Conservation (phyloP, 2,797 vertebrate genomes). For the Clamator glandarius region DNA sequence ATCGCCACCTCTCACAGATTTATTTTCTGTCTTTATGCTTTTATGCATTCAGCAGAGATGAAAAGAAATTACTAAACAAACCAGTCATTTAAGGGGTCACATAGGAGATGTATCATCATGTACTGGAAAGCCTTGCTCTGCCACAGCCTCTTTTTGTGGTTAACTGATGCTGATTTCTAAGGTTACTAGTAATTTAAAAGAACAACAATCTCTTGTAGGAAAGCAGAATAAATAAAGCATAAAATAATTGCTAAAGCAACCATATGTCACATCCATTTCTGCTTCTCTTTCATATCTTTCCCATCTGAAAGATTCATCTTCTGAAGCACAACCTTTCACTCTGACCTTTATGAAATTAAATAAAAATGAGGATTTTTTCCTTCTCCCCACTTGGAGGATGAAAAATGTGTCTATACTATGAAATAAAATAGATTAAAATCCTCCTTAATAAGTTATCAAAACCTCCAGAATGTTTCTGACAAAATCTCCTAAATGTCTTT, state of each 20-base stretch:
- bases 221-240: conserved; percentile 6
- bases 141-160: not conserved
- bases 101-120: not conserved
- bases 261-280: not conserved
- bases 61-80: not conserved
- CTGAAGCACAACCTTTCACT: conserved; percentile 21
- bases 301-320: not conserved
- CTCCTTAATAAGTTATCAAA: conserved; percentile 20
- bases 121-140: not conserved
- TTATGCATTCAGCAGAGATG: not conserved
- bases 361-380: conserved; percentile 11
- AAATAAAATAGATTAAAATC: conserved; percentile 18
- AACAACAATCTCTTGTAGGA: not conserved
- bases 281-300: not conserved
- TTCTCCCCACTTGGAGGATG: not conserved
- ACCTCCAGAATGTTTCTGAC: not conserved
- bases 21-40: not conserved
- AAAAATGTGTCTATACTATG: not conserved
- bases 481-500: conserved; percentile 1
- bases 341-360: conserved; percentile 54
- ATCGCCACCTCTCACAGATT: not conserved
- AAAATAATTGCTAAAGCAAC: conserved; percentile 10
- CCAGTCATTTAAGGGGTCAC: not conserved
- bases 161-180: not conserved
- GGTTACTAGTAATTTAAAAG: not conserved